These are phyloP conservation scores for Polyommatus icarus DNA, from an alignment of 2,888 invertebrate species.

Conservation along the genomic window DNA sequence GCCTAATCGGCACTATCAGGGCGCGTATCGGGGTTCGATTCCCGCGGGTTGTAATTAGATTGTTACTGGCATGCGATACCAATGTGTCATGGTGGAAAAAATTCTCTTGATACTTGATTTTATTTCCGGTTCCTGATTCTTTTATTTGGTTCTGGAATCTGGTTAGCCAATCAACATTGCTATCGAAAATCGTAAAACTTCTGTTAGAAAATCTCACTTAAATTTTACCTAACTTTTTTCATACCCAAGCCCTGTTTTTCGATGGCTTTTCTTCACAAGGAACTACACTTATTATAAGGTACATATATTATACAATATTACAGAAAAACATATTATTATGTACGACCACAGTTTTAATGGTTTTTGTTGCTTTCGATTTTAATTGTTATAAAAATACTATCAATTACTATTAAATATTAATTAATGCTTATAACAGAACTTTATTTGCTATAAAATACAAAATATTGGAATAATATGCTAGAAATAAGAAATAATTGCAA, in stretches of 20 bases:
- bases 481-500: background rate
- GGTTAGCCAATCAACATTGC: too few relatives aligned
- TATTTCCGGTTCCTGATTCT: background rate
- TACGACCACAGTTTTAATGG: too few relatives aligned
- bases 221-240: too few relatives aligned
- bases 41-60: slow-evolving; percentile 78
- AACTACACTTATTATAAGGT: too few relatives aligned
- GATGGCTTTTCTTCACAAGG: too few relatives aligned
- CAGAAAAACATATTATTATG: too few relatives aligned
- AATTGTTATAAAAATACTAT: background rate
- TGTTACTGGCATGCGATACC: slow-evolving; percentile 78
- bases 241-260: too few relatives aligned
- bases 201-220: too few relatives aligned
- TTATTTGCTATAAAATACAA: background rate
- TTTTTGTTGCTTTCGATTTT: background rate
- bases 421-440: background rate
- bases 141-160: too few relatives aligned
- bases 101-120: slow-evolving; percentile 57
- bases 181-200: too few relatives aligned
- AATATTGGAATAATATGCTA: background rate
- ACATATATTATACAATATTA: too few relatives aligned
- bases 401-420: background rate
- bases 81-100: slow-evolving; percentile 56
- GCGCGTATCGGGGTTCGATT: slow-evolving; percentile 73
- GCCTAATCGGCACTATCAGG: slow-evolving; percentile 64